phyloP scores from a whole-genome alignment of 2,797 vertebrate species.

The Sarcoramphus papa region DNA sequence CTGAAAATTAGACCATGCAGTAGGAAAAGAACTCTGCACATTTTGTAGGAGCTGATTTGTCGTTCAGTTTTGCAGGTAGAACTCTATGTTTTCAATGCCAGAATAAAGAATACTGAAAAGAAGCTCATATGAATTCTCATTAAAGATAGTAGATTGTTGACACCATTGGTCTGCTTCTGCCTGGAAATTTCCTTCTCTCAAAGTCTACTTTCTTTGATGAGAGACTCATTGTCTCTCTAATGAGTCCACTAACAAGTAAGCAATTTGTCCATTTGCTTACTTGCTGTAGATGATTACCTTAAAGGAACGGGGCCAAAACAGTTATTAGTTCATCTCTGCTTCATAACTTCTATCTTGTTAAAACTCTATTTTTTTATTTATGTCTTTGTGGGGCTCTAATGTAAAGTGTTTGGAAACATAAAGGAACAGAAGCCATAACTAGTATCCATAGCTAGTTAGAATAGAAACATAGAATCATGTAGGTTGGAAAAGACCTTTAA shows the following conservation, averaged over 20 bases:
- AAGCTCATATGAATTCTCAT: not conserved
- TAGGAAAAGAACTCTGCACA: not conserved
- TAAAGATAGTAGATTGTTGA: not conserved
- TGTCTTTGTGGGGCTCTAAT: not conserved
- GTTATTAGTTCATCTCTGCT: not conserved
- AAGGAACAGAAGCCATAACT: not conserved
- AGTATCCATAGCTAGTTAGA: not conserved
- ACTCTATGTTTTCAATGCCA: not conserved
- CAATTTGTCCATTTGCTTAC: not conserved
- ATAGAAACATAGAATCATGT: not conserved
- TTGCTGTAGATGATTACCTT: not conserved
- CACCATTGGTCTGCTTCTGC: not conserved
- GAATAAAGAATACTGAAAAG: not conserved
- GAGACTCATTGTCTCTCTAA: not conserved
- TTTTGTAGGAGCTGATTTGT: not conserved
- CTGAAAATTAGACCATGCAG: not conserved
- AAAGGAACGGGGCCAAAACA: not conserved
- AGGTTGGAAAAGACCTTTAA: not conserved
- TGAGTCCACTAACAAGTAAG: not conserved
- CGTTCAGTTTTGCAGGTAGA: not conserved
- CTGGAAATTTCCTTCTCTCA: not conserved
- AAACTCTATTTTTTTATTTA: not conserved
- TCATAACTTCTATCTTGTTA: not conserved
- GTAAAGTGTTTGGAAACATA: not conserved
- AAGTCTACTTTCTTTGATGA: not conserved